phyloP scores from a whole-genome alignment of 1,140 invertebrate species.

The Aphelinus certus region DNA sequence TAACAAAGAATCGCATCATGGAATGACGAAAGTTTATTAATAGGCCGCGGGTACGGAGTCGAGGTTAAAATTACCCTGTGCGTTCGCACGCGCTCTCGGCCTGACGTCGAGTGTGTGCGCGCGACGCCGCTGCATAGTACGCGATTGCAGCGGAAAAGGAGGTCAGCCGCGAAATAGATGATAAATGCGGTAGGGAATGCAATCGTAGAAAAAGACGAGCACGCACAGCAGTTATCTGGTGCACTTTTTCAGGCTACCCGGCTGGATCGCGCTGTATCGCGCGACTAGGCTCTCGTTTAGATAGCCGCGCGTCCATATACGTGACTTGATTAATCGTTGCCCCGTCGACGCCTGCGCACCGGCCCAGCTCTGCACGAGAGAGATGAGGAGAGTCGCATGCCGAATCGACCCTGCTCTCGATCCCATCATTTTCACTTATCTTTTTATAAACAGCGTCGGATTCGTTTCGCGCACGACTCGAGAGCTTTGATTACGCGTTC shows the following conservation, averaged over 20 bases:
- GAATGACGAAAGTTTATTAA: slow-evolving; percentile 31
- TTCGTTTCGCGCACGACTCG: too few species aligned
- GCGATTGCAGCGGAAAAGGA: slow-evolving; percentile 27
- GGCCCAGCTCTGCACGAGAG: too few species aligned
- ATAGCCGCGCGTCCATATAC: neutral
- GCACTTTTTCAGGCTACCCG: too few species aligned
- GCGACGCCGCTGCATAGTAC: neutral
- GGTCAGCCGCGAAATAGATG: slow-evolving; percentile 30
- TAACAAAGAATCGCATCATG: neutral
- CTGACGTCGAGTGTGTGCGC: neutral
- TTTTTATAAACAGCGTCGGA: too few species aligned
- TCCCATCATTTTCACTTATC: too few species aligned
- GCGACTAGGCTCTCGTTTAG: neutral
- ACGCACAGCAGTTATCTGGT: neutral
- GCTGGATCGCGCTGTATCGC: too few species aligned
- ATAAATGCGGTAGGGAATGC: slow-evolving; percentile 8
- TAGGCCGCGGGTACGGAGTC: neutral
- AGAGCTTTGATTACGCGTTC: too few species aligned
- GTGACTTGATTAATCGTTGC: too few species aligned
- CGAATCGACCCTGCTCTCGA: too few species aligned
- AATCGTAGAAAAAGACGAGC: slow-evolving; percentile 13
- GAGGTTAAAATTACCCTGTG: neutral
- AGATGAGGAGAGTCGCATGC: too few species aligned
- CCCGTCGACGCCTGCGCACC: too few species aligned
- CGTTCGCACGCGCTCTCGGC: neutral